Evolutionary conservation across 1,140 invertebrate species (phyloP), one percentile per base, ranked within the genome.

Genomic region (Zaprionus davidi): DNA sequence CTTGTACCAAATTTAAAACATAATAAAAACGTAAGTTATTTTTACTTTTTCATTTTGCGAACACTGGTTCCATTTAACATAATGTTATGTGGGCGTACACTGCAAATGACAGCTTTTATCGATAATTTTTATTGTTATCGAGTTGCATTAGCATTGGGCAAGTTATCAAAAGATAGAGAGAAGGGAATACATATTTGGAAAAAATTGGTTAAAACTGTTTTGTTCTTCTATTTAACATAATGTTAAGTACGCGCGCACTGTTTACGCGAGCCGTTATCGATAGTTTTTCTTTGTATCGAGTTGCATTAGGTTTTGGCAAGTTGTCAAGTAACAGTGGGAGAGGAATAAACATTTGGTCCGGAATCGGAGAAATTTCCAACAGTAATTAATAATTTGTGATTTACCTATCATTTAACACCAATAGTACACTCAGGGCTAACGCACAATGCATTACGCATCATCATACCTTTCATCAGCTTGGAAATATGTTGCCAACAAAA

Each of bases 391-490:
- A 53, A 49, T 57, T 64, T 41, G 72, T 75, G 72, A 53, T 41
- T 64, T 75, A 34, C 17, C 7, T 38, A 46, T 46, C 7, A 17
- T 63, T 56, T 57, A 63, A 56, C 41, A 49, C 53, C 2, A 28
- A 15, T 57, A 49, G 44, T 57, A 59, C 28, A 34, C 56, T 28
- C 28, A 53, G 51, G n/a, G 11, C 15, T 28, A 66, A 38, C n/a
- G 9, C 13, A 22, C 17, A 36, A 26, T 28, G 31, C 31, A 34
- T 34, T 34, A 65, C 57, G 53, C 65, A 9, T 79, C 63, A 71
- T 85, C 85, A 86, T 72, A 38, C 36, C 41, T 85, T 20, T 76
- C 85, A 69, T 81, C 79, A 51, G 71, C 71, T 4, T 88, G 85
- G 85, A 79, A 68, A 51, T 79, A 73, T 46, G 68, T 85, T 13